Percentiles rank a stretch among this genome's conserved stretches.
phyloP scores from a whole-genome alignment of 2,888 invertebrate genomes.

The Mactromeris polynyma region DNA sequence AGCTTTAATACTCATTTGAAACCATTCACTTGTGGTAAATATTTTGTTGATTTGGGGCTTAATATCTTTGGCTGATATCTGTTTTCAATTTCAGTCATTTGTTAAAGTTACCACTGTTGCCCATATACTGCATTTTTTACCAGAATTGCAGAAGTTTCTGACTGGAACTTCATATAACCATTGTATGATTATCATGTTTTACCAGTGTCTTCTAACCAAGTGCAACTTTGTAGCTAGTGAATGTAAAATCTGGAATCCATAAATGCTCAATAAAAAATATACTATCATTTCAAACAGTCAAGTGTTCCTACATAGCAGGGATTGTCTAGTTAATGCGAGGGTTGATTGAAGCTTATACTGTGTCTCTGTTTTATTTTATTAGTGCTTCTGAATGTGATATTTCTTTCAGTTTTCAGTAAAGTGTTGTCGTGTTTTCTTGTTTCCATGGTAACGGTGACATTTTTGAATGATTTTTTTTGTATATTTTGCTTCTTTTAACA shows the following conservation, averaged over 20 bases:
- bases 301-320: neutral
- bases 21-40: neutral
- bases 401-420: slow-evolving; percentile 24
- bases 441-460: slow-evolving; percentile 33
- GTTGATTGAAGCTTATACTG: neutral
- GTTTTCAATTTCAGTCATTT: too few species aligned
- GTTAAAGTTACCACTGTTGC: too few species aligned
- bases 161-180: neutral
- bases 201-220: slow-evolving; percentile 9
- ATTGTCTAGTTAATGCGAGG: neutral
- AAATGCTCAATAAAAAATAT: neutral
- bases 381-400: slow-evolving; percentile 41
- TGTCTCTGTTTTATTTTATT: neutral
- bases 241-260: neutral
- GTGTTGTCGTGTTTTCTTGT: slow-evolving; percentile 23
- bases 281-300: neutral
- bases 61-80: too few species aligned
- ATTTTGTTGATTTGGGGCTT: too few species aligned
- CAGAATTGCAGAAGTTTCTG: neutral
- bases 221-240: slow-evolving; percentile 2
- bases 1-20: neutral
- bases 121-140: too few species aligned
- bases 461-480: slow-evolving; percentile 19
- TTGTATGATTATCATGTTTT: neutral
- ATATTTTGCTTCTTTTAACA: slow-evolving; percentile 37